Conservation (phyloP, 2,113 vertebrate species). For the Laterallus jamaicensis region DNA sequence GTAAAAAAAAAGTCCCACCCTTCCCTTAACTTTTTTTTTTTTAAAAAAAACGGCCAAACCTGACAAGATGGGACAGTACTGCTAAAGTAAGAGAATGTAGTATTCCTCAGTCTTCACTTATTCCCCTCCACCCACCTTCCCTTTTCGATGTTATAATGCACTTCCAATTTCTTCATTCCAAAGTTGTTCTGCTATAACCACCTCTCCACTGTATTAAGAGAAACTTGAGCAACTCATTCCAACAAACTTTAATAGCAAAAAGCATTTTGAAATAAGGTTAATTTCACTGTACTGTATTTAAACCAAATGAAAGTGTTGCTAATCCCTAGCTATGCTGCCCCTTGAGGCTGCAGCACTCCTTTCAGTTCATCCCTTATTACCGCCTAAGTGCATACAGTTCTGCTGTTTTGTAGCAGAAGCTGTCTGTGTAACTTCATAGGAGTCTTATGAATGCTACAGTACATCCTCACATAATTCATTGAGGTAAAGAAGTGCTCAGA, state of each 20-base stretch:
- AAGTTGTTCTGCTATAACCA: neutral
- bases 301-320: neutral
- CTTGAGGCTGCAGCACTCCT: neutral
- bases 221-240: neutral
- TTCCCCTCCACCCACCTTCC: too few species aligned
- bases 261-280: neutral
- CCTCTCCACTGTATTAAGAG: neutral
- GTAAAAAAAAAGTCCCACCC: neutral
- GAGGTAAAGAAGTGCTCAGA: neutral
- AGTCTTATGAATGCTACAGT: neutral
- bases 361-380: neutral
- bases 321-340: neutral
- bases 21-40: accelerated
- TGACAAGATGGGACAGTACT: neutral
- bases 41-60: neutral
- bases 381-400: neutral
- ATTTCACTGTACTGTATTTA: neutral
- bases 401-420: neutral
- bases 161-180: neutral
- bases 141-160: neutral
- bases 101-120: neutral
- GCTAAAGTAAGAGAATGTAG: neutral
- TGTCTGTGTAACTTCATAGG: neutral
- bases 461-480: neutral
- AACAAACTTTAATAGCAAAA: neutral